Conservation (phyloP, 2,113 vertebrate genomes). For the Phalacrocorax aristotelis region DNA sequence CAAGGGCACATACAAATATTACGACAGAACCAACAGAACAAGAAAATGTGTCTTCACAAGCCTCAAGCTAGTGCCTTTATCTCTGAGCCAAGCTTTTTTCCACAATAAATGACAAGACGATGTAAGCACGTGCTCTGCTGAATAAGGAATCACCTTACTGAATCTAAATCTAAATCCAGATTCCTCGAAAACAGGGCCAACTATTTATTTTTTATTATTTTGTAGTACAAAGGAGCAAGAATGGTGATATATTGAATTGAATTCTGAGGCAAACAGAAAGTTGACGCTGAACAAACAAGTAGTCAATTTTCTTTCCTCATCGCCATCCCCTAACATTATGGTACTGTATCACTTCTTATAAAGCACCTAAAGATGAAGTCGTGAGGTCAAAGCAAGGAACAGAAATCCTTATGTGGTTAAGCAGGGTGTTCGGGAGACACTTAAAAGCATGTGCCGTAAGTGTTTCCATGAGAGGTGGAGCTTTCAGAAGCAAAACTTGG, state of each 20-base stretch:
- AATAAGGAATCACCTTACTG: not conserved
- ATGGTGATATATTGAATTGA: not conserved
- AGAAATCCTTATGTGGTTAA: not conserved
- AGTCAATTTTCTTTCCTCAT: not conserved
- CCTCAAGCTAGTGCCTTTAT: not conserved
- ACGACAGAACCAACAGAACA: not conserved
- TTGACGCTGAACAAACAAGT: not conserved
- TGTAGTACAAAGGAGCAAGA: not conserved
- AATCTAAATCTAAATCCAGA: not conserved
- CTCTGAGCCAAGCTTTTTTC: not conserved
- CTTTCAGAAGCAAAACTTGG: not conserved
- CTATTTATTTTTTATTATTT: not conserved
- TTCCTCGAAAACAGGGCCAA: not conserved
- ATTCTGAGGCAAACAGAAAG: not conserved
- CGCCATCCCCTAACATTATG: not conserved
- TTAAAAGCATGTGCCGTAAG: not conserved
- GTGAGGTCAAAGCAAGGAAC: not conserved
- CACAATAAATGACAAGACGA: not conserved
- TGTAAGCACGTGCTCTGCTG: not conserved
- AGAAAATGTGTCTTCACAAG: not conserved
- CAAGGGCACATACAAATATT: not conserved
- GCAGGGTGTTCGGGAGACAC: not conserved
- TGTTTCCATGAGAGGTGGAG: not conserved
- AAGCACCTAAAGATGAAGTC: not conserved
- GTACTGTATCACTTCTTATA: not conserved